Conservation (phyloP, 2,113 vertebrate genomes). For the Sceloporus tristichus region DNA sequence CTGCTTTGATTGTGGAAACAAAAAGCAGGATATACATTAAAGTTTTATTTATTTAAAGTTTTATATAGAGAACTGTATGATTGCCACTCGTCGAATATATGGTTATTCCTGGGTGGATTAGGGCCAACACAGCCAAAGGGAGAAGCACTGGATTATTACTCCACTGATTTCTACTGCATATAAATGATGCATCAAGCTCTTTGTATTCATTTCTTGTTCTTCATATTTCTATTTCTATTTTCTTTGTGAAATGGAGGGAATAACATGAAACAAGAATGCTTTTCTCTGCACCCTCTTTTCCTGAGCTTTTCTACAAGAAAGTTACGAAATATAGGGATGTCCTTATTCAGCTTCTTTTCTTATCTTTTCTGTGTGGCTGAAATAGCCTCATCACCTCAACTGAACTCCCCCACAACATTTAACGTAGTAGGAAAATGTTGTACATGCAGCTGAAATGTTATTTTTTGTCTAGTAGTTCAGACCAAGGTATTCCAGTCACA, state of each 20-base stretch:
- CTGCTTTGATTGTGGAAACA: no score
- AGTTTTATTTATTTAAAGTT: no score
- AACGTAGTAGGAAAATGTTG: background rate
- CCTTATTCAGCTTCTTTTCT: background rate
- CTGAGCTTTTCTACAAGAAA: background rate
- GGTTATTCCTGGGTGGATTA: background rate
- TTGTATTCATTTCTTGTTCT: slow-evolving; percentile 11
- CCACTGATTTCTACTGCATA: background rate
- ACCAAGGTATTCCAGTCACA: no score
- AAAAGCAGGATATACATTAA: no score
- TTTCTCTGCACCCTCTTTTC: background rate
- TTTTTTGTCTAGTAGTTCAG: no score
- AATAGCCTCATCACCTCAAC: slow-evolving; percentile 1
- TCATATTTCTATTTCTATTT: slow-evolving; percentile 14
- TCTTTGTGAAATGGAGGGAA: background rate
- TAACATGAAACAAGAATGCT: slow-evolving; percentile 14
- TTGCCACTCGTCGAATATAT: no score
- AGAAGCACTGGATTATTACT: background rate
- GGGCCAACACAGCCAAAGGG: background rate
- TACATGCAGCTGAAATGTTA: background rate
- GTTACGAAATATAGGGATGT: background rate
- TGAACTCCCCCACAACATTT: background rate
- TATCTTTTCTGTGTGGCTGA: slow-evolving; percentile 26
- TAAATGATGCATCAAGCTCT: background rate
- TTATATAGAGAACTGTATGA: no score